phyloP scores from a whole-genome alignment of 1,140 invertebrate species.

The Zaprionus capensis region DNA sequence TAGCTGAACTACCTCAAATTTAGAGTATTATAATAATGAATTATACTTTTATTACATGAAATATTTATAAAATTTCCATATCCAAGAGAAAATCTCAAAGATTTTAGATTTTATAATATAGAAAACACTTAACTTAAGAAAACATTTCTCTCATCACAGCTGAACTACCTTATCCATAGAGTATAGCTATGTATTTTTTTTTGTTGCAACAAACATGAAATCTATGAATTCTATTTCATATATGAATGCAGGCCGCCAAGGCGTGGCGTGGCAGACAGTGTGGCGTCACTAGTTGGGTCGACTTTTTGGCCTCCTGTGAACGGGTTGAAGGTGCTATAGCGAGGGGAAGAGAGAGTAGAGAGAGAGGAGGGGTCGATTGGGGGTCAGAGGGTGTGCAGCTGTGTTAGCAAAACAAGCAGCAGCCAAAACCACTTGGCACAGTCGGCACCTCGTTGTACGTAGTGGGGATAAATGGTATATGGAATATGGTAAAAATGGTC shows the following conservation, averaged over 20 bases:
- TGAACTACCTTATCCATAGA: constrained; percentile 2
- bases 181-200: constrained; percentile 16
- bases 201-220: constrained; percentile 53
- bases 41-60: neutral
- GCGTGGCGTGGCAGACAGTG: constrained; percentile 77
- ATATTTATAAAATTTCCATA: neutral
- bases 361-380: neutral
- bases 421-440: constrained; percentile 80
- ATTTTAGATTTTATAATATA: too few relatives aligned
- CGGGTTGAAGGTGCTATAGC: neutral
- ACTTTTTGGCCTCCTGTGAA: constrained; percentile 8
- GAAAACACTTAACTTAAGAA: neutral
- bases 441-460: constrained; percentile 71
- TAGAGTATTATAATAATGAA: too few relatives aligned
- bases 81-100: neutral
- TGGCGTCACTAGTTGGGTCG: constrained; percentile 71
- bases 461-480: constrained; percentile 13
- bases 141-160: neutral
- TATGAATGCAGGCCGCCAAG: constrained; percentile 70
- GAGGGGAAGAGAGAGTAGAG: neutral
- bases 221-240: constrained; percentile 70
- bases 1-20: too few relatives aligned
- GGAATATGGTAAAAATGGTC: constrained; percentile 74
- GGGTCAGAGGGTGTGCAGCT: constrained; percentile 27
- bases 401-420: constrained; percentile 77